phyloP scores from a whole-genome alignment of 2,113 vertebrate species.

The Aptenodytes patagonicus region DNA sequence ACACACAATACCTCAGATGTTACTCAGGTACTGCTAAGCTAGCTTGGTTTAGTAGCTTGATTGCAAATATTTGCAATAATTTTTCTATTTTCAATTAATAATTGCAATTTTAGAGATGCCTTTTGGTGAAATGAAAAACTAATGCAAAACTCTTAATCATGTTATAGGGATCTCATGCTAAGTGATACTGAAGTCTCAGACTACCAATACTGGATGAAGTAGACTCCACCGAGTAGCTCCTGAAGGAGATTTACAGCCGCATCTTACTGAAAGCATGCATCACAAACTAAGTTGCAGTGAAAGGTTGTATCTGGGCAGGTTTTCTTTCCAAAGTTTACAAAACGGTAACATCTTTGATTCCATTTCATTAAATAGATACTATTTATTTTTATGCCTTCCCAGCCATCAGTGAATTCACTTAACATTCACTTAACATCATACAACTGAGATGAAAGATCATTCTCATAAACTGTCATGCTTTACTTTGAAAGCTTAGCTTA shows the following conservation, averaged over 20 bases:
- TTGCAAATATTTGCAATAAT: not conserved
- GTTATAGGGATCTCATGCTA: not conserved
- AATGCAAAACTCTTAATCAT: not conserved
- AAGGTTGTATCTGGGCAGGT: not conserved
- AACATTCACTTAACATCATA: not conserved
- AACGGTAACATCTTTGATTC: not conserved
- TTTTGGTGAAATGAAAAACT: not conserved
- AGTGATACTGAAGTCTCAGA: not conserved
- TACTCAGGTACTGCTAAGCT: not conserved
- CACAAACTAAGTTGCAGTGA: not conserved
- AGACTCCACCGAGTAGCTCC: not conserved
- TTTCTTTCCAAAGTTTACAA: not conserved
- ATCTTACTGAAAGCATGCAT: not conserved
- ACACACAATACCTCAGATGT: not conserved
- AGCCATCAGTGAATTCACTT: not conserved
- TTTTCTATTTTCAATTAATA: not conserved
- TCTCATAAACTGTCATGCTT: not conserved
- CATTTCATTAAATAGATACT: not conserved
- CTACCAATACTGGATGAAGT: not conserved
- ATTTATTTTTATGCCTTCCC: not conserved
- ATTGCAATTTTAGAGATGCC: not conserved
- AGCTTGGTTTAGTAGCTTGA: not conserved
- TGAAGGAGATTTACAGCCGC: not conserved
- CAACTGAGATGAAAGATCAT: not conserved
- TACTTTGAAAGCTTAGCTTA: not conserved